Evolutionary conservation across 2,113 vertebrate genomes (phyloP).

Genomic region (Indicator indicator): DNA sequence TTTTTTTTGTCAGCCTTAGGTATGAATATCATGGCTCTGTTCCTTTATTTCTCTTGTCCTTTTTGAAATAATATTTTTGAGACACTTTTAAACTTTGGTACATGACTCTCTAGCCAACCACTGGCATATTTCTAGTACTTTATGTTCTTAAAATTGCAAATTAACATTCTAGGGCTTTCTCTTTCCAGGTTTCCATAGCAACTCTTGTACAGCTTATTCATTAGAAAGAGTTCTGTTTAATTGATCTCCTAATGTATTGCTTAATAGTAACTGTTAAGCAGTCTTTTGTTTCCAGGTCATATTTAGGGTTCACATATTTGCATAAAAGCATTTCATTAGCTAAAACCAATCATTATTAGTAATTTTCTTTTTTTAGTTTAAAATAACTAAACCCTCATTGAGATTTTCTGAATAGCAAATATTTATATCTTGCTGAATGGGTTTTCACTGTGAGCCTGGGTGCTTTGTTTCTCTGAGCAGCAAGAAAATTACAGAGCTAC

Average conservation of each 20-base stretch:
- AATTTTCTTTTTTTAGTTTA: constrained; percentile 92
- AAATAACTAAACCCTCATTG: constrained; percentile 93
- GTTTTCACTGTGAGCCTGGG: constrained; percentile 82
- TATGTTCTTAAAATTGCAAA: constrained; percentile 62
- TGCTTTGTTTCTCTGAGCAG: constrained; percentile 81
- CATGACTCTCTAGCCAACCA: neutral
- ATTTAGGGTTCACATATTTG: constrained; percentile 94
- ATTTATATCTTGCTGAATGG: constrained; percentile 92
- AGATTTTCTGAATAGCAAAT: constrained; percentile 92
- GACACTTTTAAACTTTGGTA: neutral
- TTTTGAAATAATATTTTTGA: neutral
- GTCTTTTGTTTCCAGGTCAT: constrained; percentile 99
- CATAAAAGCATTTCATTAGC: constrained; percentile 98
- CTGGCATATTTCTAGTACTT: constrained; percentile 17
- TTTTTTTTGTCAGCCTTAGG: neutral
- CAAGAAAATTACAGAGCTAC: constrained; percentile 85
- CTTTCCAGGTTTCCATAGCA: constrained; percentile 60
- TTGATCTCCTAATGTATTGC: constrained; percentile 99
- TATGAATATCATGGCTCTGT: neutral
- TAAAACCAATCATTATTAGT: constrained; percentile 97
- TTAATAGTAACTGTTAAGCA: constrained; percentile 94
- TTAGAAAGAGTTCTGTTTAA: constrained; percentile 95
- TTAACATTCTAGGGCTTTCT: constrained; percentile 63
- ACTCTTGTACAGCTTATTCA: constrained; percentile 76
- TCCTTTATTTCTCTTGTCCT: neutral